These are phyloP conservation scores for Trachelipus rathkii DNA, from an alignment of 1,140 invertebrate species.

Conservation along the genomic window DNA sequence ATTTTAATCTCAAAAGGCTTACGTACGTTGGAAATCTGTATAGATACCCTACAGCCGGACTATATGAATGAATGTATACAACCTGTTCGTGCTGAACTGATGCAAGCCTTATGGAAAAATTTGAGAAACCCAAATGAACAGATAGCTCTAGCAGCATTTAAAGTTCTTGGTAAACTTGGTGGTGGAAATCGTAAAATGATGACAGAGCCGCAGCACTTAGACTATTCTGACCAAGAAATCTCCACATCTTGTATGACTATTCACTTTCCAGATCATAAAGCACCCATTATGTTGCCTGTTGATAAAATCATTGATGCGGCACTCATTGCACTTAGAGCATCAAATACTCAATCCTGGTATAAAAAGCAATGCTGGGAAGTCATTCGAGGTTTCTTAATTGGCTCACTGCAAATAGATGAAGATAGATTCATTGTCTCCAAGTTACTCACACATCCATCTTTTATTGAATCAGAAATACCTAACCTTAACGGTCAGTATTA, in stretches of 20 bases:
- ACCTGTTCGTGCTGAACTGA: conserved; percentile 91
- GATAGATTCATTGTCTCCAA: conserved; percentile 68
- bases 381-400: conserved; percentile 81
- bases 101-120: conserved; percentile 94
- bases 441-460: conserved; percentile 72
- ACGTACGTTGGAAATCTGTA: conserved; percentile 91
- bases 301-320: conserved; percentile 87
- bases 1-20: conserved; percentile 85
- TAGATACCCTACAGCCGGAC: conserved; percentile 97
- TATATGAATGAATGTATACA: conserved; percentile 98
- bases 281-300: conserved; percentile 77
- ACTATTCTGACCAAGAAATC: conserved; percentile 69
- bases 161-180: conserved; percentile 95
- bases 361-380: conserved; percentile 90
- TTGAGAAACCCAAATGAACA: conserved; percentile 73
- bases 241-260: conserved; percentile 76
- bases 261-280: conserved; percentile 78
- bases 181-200: conserved; percentile 98
- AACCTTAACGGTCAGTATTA: conserved; percentile 64
- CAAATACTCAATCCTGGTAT: conserved; percentile 75
- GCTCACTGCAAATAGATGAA: conserved; percentile 78
- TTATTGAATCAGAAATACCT: conserved; percentile 45
- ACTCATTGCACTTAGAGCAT: conserved; percentile 76
- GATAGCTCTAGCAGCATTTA: conserved; percentile 79
- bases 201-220: conserved; percentile 88